Evolutionary conservation across 64 coral and sea anemone genomes (phyloP).

Genomic region (Actinia tenebrosa): DNA sequence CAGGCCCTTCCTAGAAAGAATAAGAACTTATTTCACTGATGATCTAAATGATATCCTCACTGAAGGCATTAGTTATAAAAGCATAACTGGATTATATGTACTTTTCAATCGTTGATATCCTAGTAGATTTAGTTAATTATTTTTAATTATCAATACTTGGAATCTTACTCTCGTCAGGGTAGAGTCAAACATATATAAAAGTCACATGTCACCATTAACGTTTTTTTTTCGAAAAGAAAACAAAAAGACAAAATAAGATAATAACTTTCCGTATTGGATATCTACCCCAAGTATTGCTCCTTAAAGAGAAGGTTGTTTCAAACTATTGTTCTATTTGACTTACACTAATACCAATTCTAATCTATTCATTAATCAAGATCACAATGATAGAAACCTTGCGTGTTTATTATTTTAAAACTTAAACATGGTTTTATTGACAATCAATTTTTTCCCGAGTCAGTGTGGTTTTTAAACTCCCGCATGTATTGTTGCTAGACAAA

Average conservation of each 20-base stretch:
- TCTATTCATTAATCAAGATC: not conserved
- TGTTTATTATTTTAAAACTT: not conserved
- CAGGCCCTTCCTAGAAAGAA: too few relatives aligned
- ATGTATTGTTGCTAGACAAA: not conserved
- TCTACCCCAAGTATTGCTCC: too few relatives aligned
- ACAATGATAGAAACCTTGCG: not conserved
- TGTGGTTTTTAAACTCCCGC: not conserved
- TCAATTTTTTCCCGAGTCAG: not conserved
- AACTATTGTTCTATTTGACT: not conserved
- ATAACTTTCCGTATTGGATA: too few relatives aligned
- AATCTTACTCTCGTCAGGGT: not conserved
- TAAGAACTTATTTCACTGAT: not conserved
- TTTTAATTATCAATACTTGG: not conserved
- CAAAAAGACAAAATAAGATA: too few relatives aligned
- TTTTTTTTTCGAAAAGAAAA: too few relatives aligned
- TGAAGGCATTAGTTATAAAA: not conserved
- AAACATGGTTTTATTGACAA: not conserved
- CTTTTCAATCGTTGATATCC: not conserved
- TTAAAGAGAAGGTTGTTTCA: not conserved
- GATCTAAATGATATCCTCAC: not conserved
- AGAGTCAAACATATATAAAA: too few relatives aligned
- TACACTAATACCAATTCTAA: not conserved
- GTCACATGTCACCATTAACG: too few relatives aligned
- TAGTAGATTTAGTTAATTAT: not conserved
- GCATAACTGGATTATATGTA: not conserved